Evolutionary conservation across 92 coral and sea anemone species (phyloP).

Genomic region (Paramuricea clavata): DNA sequence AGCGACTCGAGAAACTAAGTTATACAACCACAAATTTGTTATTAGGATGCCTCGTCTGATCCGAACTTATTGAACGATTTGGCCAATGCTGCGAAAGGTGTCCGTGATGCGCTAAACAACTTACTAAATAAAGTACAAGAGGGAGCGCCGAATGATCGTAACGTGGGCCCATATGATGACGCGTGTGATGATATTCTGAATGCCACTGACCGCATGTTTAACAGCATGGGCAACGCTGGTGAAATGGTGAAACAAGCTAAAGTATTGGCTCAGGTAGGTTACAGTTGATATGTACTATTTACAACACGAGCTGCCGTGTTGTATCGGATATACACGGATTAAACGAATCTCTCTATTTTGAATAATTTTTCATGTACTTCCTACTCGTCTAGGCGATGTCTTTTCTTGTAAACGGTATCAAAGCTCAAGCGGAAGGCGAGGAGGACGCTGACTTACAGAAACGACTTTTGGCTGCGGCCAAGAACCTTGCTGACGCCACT

Average conservation of each 20-base stretch:
- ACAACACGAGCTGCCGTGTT: too few relatives aligned
- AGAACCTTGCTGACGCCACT: constrained; percentile 96
- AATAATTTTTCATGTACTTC: not conserved
- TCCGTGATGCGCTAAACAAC: constrained; percentile 88
- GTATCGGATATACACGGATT: too few relatives aligned
- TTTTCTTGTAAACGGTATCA: constrained; percentile 94
- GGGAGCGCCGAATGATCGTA: constrained; percentile 79
- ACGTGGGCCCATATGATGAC: constrained; percentile 88
- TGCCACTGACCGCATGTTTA: constrained; percentile 96
- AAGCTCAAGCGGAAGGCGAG: constrained; percentile 88
- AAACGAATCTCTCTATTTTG: too few relatives aligned
- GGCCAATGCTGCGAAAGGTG: constrained; percentile 90
- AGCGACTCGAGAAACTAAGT: too few relatives aligned
- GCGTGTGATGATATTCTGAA: constrained; percentile 92
- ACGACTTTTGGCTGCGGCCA: constrained; percentile 96
- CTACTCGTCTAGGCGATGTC: constrained; percentile 82
- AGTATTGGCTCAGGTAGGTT: constrained; percentile 86
- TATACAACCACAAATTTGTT: not conserved
- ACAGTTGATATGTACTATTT: too few relatives aligned
- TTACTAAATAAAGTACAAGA: constrained; percentile 86
- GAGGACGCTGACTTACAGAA: constrained; percentile 95
- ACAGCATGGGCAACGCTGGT: constrained; percentile 99
- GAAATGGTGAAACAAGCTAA: constrained; percentile 99
- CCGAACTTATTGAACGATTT: constrained; percentile 82
- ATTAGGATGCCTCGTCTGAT: constrained; percentile 86